Evolutionary conservation across 1,140 invertebrate genomes (phyloP).

Genomic region (Lerema accius): DNA sequence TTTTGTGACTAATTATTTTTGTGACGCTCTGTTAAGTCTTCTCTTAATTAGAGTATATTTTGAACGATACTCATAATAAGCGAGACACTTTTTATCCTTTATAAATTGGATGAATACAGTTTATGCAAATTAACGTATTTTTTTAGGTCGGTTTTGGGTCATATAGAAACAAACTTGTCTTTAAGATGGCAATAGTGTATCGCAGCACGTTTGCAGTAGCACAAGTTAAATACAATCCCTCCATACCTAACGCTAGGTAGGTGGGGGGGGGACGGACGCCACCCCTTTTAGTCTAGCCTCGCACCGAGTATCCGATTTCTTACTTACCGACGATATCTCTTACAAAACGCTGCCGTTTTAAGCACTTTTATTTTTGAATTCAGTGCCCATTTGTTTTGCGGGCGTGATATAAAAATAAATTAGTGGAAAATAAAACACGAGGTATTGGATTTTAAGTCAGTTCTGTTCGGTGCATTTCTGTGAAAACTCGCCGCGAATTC

Average conservation of each 20-base stretch:
- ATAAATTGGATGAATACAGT: too few relatives aligned
- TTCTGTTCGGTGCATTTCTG: background rate
- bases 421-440: slow-evolving; percentile 20
- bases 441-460: slow-evolving; percentile 24
- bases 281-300: slow-evolving; percentile 32
- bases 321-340: slow-evolving; percentile 33
- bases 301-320: slow-evolving; percentile 31
- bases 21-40: too few relatives aligned
- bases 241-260: slow-evolving; percentile 12
- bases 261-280: slow-evolving; percentile 1
- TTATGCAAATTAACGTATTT: too few relatives aligned
- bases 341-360: slow-evolving; percentile 32
- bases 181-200: background rate
- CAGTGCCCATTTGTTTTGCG: slow-evolving; percentile 30
- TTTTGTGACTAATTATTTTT: too few relatives aligned
- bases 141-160: too few relatives aligned
- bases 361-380: slow-evolving; percentile 31
- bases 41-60: too few relatives aligned
- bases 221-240: slow-evolving; percentile 1
- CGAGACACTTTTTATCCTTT: too few relatives aligned
- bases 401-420: slow-evolving; percentile 32
- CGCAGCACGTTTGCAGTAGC: background rate
- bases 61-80: too few relatives aligned
- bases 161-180: background rate
- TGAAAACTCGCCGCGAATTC: slow-evolving; percentile 1